phyloP scores from a whole-genome alignment of 2,113 vertebrate species.

The Hippocampus abdominalis region DNA sequence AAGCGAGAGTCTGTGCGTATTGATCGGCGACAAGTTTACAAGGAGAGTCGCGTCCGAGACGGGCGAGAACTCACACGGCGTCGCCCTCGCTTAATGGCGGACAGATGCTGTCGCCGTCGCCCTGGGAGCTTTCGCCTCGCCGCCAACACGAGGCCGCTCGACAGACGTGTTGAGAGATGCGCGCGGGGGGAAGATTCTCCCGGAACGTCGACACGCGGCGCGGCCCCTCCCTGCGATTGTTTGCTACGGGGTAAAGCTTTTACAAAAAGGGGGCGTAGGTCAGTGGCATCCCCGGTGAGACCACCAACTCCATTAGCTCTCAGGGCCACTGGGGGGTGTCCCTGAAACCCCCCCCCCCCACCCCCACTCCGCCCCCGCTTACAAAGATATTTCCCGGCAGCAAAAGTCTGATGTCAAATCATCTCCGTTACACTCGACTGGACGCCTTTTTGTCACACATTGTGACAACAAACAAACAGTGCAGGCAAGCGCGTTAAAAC shows the following conservation, averaged over 20 bases:
- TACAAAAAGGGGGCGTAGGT: conserved; percentile 62
- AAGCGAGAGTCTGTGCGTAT: conserved; percentile 77
- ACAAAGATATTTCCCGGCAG: conserved; percentile 1
- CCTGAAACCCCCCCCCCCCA: conserved; percentile 8
- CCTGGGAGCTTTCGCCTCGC: conserved; percentile 47
- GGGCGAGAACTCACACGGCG: conserved; percentile 21
- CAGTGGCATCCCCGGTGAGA: conserved; percentile 50
- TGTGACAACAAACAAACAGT: conserved; percentile 5
- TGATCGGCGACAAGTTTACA: conserved; percentile 79
- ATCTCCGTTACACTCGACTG: neutral
- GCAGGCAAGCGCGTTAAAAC: neutral
- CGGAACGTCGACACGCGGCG: neutral
- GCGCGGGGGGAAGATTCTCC: conserved; percentile 47
- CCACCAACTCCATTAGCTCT: conserved; percentile 68
- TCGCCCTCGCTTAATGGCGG: conserved; percentile 30
- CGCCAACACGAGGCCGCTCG: conserved; percentile 29
- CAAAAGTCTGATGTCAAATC: neutral
- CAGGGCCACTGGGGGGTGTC: conserved; percentile 28
- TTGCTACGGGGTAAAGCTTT: conserved; percentile 71
- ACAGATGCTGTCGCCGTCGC: conserved; percentile 54
- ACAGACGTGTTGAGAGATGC: conserved; percentile 50
- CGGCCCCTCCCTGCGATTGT: conserved; percentile 43
- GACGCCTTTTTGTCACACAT: neutral
- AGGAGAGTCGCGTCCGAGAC: conserved; percentile 78
- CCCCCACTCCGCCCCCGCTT: neutral